Evolutionary conservation across 2,113 vertebrate species (phyloP), one percentile per base, ranked within the genome.

Genomic region (Protomyctophum bolini): DNA sequence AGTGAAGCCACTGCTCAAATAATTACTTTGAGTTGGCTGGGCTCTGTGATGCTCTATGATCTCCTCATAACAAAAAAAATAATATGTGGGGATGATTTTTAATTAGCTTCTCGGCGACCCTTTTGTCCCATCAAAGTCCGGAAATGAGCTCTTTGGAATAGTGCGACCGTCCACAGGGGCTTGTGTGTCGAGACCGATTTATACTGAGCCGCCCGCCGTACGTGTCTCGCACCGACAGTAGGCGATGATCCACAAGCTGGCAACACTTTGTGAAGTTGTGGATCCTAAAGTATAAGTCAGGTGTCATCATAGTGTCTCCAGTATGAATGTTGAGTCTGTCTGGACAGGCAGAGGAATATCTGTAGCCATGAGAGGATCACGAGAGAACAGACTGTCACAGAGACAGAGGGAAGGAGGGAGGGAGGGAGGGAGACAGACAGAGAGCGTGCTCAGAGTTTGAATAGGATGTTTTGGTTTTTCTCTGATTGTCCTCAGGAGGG

Each of bases 401-500:
- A 41, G 33, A 41, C 33, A 6, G 33, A 41, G 33, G 33, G 33
- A 41, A 5, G 59, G 6, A 52, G 12, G 65, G 15, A 2, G 12
- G n/a, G 33, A 33, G n/a, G 63, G 33, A 21, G 60, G 33, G 47
- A 4, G 52, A 6, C 67, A 21, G 21, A 21, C n/a, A 10, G 7
- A 63, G 8, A 21, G n/a, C 57, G 28, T 3, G 49, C 48, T 58
- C 47, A 21, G 49, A 58, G 57, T 66, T 72, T 58, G 59, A 41
- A 61, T 60, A 64, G 54, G 4, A 6, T 14, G 11, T 54, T 11
- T 54, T 52, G 76, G 80, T 77, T 85, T 52, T 83, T 68, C 83
- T 83, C 74, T 67, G 7, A 33, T 62, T 80, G 75, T 83, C 86
- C 86, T 85, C 79, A 82, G 73, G 83, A 77, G 86, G 86, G 81